These are phyloP conservation scores for Limosa lapponica DNA, from an alignment of 2,797 vertebrate genomes.

Conservation along the genomic window DNA sequence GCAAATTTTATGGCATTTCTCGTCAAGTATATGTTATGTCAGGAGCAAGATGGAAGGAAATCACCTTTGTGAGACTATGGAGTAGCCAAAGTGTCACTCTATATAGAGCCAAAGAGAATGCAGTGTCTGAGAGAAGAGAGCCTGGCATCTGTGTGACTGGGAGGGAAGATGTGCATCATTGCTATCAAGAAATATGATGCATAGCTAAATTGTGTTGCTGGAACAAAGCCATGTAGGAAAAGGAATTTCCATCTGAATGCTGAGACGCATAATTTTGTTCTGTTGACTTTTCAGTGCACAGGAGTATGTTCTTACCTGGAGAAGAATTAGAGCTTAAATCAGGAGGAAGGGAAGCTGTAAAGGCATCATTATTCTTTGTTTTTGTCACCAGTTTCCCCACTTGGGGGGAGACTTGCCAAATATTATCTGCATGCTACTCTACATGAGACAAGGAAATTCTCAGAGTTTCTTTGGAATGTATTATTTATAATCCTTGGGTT, in stretches of 20 bases:
- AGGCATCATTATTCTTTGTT: not conserved
- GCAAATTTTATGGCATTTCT: not conserved
- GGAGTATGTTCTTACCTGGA: not conserved
- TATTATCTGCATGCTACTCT: not conserved
- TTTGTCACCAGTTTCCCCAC: not conserved
- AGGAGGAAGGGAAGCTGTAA: not conserved
- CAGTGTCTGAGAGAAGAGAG: not conserved
- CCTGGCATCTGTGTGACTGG: not conserved
- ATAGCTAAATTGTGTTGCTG: not conserved
- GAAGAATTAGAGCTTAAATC: not conserved
- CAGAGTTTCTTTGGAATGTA: not conserved
- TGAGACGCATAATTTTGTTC: not conserved
- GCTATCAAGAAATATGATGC: not conserved
- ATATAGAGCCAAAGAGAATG: not conserved
- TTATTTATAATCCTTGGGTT: not conserved
- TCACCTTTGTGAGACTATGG: not conserved
- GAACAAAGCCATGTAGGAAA: not conserved
- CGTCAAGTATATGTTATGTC: not conserved
- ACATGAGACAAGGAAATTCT: not conserved
- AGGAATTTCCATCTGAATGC: not conserved
- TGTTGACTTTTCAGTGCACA: not conserved
- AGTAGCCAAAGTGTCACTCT: not conserved
- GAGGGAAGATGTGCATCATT: not conserved
- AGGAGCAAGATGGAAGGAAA: not conserved
- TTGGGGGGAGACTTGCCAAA: accelerated